phyloP scores from a whole-genome alignment of 1,140 invertebrate genomes.

The Bombus difficillimus region DNA sequence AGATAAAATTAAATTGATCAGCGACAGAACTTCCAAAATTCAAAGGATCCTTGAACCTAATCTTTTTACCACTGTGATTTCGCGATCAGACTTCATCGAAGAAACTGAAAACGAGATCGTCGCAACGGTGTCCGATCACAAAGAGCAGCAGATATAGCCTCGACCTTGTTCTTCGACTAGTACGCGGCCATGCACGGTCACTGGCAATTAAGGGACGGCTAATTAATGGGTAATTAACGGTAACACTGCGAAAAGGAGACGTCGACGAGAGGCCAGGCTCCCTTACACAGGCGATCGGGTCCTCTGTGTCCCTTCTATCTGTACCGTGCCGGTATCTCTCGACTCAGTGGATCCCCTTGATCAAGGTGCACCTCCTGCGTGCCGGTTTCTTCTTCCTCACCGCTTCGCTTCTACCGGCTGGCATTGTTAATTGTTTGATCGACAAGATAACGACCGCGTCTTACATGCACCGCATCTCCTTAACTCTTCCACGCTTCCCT shows the following conservation, averaged over 20 bases:
- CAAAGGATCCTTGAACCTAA: no score
- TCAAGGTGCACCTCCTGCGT: slow-evolving; percentile 55
- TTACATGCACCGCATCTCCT: slow-evolving; percentile 79
- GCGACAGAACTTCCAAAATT: no score
- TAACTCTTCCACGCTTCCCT: slow-evolving; percentile 64
- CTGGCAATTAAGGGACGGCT: slow-evolving; percentile 78
- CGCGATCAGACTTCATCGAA: neutral
- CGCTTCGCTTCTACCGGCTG: slow-evolving; percentile 64
- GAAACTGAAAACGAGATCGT: neutral
- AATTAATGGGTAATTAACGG: slow-evolving; percentile 83
- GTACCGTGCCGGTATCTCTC: slow-evolving; percentile 55
- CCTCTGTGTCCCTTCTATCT: slow-evolving; percentile 43
- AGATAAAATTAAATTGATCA: no score
- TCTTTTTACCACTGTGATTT: no score
- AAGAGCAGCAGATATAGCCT: slow-evolving; percentile 24
- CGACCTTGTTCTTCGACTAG: slow-evolving; percentile 43
- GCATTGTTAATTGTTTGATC: slow-evolving; percentile 83
- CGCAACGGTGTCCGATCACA: slow-evolving; percentile 10
- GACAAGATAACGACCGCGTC: slow-evolving; percentile 82
- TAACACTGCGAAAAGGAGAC: slow-evolving; percentile 79
- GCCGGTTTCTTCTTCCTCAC: slow-evolving; percentile 62
- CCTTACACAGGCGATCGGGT: slow-evolving; percentile 1
- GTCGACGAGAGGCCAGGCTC: slow-evolving; percentile 54
- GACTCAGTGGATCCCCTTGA: slow-evolving; percentile 54
- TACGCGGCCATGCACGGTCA: slow-evolving; percentile 59